A percentile compares a stretch with the other conserved stretches of the same genome.
Evolutionary conservation across 2,113 vertebrate species (phyloP).

Genomic region (Amphiprion ocellaris): DNA sequence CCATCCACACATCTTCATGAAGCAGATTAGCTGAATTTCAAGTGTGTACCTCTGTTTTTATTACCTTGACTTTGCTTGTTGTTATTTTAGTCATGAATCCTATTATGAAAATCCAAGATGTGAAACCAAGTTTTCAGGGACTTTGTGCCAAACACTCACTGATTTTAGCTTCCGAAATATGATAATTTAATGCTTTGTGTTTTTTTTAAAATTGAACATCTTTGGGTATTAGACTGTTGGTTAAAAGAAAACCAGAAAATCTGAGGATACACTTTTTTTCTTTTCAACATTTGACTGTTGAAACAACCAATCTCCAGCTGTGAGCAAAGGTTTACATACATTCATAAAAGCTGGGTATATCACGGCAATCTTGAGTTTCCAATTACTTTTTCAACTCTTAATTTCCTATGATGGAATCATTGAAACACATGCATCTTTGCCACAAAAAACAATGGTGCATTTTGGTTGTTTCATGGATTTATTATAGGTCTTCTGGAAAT

Average conservation of each 20-base stretch:
- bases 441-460: no score
- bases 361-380: no score
- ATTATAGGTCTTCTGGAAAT: no score
- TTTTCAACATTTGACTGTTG: background rate
- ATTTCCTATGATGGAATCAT: no score
- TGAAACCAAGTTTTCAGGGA: no score
- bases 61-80: conserved; percentile 1
- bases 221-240: background rate
- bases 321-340: no score
- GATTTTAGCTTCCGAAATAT: background rate
- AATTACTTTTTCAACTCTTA: no score
- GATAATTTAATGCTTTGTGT: background rate
- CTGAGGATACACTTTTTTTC: background rate
- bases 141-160: background rate
- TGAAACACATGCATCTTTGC: no score
- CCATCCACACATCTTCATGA: background rate
- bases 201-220: background rate
- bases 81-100: background rate
- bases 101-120: background rate
- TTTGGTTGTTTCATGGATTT: no score
- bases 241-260: background rate
- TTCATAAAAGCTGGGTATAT: no score
- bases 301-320: background rate
- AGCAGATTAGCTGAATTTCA: background rate
- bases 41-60: background rate